These are phyloP conservation scores for Margarornis squamiger DNA, from an alignment of 2,797 vertebrate genomes.

Conservation along the genomic window DNA sequence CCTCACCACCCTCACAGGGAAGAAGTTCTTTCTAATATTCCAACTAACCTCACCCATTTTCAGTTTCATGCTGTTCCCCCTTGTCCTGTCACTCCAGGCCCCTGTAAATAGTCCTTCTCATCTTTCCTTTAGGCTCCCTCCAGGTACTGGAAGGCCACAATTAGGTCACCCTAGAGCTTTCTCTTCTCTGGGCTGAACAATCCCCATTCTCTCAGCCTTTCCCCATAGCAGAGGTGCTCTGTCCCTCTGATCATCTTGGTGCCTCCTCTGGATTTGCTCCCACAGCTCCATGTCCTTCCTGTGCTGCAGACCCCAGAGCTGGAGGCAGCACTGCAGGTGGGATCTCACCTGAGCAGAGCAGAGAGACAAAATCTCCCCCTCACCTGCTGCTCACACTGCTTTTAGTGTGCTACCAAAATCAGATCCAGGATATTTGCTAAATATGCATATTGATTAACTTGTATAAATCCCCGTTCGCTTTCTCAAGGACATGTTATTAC, in stretches of 20 bases:
- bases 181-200: background rate
- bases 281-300: accelerated
- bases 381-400: accelerated
- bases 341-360: background rate
- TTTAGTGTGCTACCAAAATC: background rate
- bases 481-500: background rate
- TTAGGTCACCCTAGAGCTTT: background rate
- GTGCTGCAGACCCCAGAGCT: background rate
- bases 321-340: background rate
- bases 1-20: background rate
- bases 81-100: background rate
- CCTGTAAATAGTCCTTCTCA: background rate
- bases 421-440: background rate
- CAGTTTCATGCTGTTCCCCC: background rate
- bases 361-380: background rate
- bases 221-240: background rate
- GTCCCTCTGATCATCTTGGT: background rate
- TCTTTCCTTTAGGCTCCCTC: background rate
- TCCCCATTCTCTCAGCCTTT: background rate
- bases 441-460: background rate
- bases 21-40: background rate
- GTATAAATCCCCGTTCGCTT: background rate
- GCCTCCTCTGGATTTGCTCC: background rate
- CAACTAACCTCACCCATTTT: background rate
- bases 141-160: background rate